Percentiles rank a stretch among this genome's conserved stretches.
Evolutionary conservation across 2,113 vertebrate genomes (phyloP).

Genomic region (Irena cyanogastra): DNA sequence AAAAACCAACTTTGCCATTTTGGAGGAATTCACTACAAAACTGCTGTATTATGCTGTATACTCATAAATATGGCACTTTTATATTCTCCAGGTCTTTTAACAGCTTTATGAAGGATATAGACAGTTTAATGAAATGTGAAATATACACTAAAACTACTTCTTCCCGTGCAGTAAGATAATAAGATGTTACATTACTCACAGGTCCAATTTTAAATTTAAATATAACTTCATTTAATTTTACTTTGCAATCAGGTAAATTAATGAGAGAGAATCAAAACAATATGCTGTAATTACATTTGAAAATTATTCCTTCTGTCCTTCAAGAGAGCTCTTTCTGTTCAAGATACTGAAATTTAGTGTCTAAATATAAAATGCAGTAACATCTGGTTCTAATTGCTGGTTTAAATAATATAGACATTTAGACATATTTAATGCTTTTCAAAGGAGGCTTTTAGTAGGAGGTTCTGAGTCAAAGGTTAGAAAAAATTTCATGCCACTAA

Average conservation of each 20-base stretch:
- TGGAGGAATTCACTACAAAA: not conserved
- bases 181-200: constrained; percentile 70
- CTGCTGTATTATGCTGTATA: not conserved
- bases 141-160: constrained; percentile 39
- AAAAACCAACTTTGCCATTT: not conserved
- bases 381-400: constrained; percentile 79
- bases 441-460: constrained; percentile 71
- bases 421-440: constrained; percentile 70
- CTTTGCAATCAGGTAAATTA: constrained; percentile 82
- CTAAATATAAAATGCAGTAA: constrained; percentile 77
- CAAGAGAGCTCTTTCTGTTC: constrained; percentile 71
- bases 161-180: constrained; percentile 27
- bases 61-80: not conserved
- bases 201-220: constrained; percentile 76
- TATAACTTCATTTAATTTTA: constrained; percentile 78
- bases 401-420: constrained; percentile 73
- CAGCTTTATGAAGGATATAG: not conserved
- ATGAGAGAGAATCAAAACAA: constrained; percentile 76
- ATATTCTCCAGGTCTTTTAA: not conserved
- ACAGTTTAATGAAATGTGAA: constrained; percentile 20
- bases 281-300: constrained; percentile 79
- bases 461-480: constrained; percentile 73
- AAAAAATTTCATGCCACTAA: constrained; percentile 68
- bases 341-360: constrained; percentile 73
- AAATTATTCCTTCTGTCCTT: constrained; percentile 79